Percentiles rank a stretch among this genome's conserved stretches.
Evolutionary conservation across 1,140 invertebrate species (phyloP).

Genomic region (Panonychus citri): DNA sequence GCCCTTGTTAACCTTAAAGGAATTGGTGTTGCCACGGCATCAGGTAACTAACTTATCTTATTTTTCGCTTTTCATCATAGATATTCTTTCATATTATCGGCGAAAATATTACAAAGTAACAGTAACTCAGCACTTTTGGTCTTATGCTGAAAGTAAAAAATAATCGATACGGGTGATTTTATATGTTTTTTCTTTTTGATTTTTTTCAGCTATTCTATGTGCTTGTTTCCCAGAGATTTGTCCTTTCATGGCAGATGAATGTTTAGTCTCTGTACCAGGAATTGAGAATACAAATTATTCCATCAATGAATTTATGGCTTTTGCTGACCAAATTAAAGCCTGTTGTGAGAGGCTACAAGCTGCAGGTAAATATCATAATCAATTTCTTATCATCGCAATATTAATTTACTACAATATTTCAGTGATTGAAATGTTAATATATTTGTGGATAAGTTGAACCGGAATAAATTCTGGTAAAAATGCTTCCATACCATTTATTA

Average conservation of each 20-base stretch:
- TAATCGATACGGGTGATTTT: no score
- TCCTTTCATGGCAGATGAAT: conserved; percentile 91
- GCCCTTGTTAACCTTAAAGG: conserved; percentile 62
- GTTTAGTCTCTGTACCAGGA: conserved; percentile 47
- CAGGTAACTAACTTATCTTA: conserved; percentile 26
- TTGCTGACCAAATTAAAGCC: conserved; percentile 60
- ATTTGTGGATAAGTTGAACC: no score
- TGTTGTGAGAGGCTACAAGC: conserved; percentile 59
- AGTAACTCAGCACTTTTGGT: no score
- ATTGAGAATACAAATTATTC: conserved; percentile 80
- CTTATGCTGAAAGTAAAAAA: no score
- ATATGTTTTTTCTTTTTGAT: background rate
- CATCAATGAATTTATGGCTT: conserved; percentile 81
- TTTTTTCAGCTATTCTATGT: background rate
- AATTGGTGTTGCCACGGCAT: conserved; percentile 73
- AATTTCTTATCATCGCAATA: background rate
- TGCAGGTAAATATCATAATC: conserved; percentile 29
- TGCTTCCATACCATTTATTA: no score
- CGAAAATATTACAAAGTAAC: no score
- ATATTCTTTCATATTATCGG: no score
- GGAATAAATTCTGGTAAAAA: no score
- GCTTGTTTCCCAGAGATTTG: conserved; percentile 28
- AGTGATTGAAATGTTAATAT: conserved; percentile 3
- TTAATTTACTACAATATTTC: background rate
- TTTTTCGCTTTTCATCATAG: no score